Evolutionary conservation across 2,113 vertebrate genomes (phyloP).

Genomic region (Grantiella picta): DNA sequence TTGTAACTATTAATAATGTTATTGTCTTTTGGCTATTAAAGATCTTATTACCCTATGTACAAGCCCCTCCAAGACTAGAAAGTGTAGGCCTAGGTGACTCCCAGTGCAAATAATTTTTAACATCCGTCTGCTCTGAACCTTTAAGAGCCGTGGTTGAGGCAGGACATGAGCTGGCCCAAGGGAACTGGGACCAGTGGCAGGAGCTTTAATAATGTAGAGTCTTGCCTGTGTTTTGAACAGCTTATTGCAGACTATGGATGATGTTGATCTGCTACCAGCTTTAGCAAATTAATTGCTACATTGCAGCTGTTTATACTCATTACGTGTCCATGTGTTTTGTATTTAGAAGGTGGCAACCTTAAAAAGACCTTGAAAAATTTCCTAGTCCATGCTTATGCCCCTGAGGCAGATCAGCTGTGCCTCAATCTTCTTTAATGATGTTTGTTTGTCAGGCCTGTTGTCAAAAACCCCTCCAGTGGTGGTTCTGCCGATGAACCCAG

Average conservation of each 20-base stretch:
- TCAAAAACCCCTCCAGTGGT: background rate
- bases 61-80: background rate
- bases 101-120: background rate
- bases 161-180: background rate
- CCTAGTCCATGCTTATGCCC: background rate
- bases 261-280: background rate
- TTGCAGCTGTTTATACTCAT: background rate
- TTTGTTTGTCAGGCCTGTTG: background rate
- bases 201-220: background rate
- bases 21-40: background rate
- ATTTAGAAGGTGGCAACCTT: constrained; percentile 12
- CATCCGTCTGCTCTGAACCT: background rate
- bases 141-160: background rate
- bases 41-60: background rate
- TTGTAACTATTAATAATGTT: background rate
- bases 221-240: background rate
- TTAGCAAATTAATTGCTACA: background rate
- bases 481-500: background rate
- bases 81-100: background rate
- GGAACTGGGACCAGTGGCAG: background rate
- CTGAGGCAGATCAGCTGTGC: background rate
- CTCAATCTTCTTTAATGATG: background rate
- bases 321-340: background rate
- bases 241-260: background rate
- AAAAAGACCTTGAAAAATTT: constrained; percentile 37